These are phyloP conservation scores for Coptodon bakossiorum DNA, from an alignment of 2,113 vertebrate species.

Conservation along the genomic window DNA sequence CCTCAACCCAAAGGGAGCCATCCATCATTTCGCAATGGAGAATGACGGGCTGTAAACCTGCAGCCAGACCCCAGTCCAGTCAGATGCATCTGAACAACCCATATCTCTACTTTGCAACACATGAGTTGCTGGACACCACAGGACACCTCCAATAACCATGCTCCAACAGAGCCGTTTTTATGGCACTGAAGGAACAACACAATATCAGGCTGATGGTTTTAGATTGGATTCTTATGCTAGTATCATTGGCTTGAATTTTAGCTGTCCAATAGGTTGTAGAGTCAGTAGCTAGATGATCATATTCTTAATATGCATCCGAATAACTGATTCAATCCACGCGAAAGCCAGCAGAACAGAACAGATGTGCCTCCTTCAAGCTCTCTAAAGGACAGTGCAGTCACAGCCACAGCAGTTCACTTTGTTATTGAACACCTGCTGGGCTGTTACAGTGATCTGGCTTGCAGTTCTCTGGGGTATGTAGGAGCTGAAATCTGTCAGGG, in stretches of 20 bases:
- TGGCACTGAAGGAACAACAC: neutral
- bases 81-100: neutral
- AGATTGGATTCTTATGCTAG: neutral
- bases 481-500: conserved; percentile 6
- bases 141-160: neutral
- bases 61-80: neutral
- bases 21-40: neutral
- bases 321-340: neutral
- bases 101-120: neutral
- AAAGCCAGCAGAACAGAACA: neutral
- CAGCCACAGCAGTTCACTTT: conserved; percentile 21
- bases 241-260: conserved; percentile 11
- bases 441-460: neutral
- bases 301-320: neutral
- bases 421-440: conserved; percentile 39
- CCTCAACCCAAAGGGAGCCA: neutral
- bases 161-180: neutral
- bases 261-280: neutral
- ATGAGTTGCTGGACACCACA: neutral
- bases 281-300: neutral
- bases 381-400: conserved; percentile 3
- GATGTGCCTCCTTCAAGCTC: neutral
- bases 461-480: neutral
- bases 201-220: neutral
- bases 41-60: neutral